Conservation (phyloP, 2,113 vertebrate species). For the Emydura subglobosa region DNA sequence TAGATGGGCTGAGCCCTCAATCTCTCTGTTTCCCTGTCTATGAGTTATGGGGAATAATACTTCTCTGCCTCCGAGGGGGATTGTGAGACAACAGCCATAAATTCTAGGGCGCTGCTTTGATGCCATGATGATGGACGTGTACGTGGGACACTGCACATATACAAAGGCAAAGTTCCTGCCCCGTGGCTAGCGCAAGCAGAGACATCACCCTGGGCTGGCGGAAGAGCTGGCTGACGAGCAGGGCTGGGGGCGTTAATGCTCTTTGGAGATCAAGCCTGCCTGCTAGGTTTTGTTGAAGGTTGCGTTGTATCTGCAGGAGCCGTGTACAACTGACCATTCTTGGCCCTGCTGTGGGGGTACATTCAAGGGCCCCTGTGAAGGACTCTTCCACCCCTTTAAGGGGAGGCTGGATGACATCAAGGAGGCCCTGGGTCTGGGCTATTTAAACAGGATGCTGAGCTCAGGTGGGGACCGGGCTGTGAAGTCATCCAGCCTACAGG, state of each 20-base stretch:
- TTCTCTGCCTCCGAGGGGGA: not conserved
- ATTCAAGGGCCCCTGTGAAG: no score
- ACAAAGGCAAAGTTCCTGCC: not conserved
- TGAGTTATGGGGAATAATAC: no score
- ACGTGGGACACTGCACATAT: not conserved
- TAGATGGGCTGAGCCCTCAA: not conserved
- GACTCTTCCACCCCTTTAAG: not conserved
- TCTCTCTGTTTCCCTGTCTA: not conserved
- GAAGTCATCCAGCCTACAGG: no score
- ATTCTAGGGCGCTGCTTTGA: not conserved
- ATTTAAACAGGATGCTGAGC: not conserved
- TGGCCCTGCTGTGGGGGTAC: rapidly evolving
- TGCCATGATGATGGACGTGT: not conserved
- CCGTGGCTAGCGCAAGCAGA: not conserved
- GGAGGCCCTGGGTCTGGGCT: not conserved
- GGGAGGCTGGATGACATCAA: not conserved
- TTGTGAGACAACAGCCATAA: not conserved
- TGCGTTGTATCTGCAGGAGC: not conserved
- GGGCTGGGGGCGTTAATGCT: not conserved
- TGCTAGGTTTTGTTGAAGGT: rapidly evolving
- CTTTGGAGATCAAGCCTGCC: not conserved
- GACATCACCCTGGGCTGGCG: rapidly evolving
- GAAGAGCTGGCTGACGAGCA: not conserved
- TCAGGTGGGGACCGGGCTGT: no score
- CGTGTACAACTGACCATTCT: rapidly evolving